phyloP scores from a whole-genome alignment of 2,797 vertebrate genomes.

The Epinephelus coioides region DNA sequence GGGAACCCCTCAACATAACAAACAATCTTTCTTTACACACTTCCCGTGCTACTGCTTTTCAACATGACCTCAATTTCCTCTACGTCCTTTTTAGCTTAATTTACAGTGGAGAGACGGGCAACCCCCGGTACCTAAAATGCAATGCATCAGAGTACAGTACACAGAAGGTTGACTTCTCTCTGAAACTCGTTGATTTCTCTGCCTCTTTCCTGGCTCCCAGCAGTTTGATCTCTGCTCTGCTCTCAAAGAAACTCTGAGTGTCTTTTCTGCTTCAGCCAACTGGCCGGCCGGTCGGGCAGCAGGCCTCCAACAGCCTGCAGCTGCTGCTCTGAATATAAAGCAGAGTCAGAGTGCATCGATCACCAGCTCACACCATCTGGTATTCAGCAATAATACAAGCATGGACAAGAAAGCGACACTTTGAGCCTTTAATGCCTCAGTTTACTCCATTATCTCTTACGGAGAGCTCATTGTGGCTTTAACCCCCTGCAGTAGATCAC shows the following conservation, averaged over 20 bases:
- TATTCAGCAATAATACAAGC: background rate
- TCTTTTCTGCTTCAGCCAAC: conserved; percentile 65
- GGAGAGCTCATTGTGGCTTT: background rate
- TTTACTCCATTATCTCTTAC: background rate
- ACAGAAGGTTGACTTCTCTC: conserved; percentile 11
- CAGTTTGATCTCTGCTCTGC: conserved; percentile 62
- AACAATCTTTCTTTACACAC: background rate
- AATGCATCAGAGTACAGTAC: conserved; percentile 1
- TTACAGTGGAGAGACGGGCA: background rate
- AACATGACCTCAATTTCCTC: background rate
- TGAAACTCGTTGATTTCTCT: conserved; percentile 1
- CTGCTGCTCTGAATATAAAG: conserved; percentile 66
- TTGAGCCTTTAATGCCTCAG: background rate
- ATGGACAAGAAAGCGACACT: conserved; percentile 1
- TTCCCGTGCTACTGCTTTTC: background rate
- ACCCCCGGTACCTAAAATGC: conserved; percentile 2
- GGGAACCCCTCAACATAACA: background rate
- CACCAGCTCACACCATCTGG: conserved; percentile 36
- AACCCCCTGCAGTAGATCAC: background rate
- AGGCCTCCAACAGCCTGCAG: conserved; percentile 64
- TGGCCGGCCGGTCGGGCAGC: conserved; percentile 48
- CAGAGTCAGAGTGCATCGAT: conserved; percentile 56
- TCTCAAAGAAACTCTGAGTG: conserved; percentile 57
- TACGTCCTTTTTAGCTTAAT: conserved; percentile 3
- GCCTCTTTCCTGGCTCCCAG: conserved; percentile 30